phyloP scores from a whole-genome alignment of 1,140 invertebrate species.

The Pogonomyrmex californicus region DNA sequence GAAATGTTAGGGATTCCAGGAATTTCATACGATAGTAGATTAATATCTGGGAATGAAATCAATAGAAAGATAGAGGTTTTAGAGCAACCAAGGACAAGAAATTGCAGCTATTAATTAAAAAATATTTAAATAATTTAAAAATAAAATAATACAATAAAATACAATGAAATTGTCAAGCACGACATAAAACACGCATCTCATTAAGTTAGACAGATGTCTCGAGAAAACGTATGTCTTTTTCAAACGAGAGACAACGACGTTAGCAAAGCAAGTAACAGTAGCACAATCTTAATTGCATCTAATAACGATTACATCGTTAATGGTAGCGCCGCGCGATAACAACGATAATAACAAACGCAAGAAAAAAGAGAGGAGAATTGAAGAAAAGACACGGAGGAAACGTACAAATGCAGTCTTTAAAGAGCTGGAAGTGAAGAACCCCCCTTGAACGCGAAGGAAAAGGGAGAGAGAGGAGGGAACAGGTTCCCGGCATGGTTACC shows the following conservation, averaged over 20 bases:
- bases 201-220: neutral
- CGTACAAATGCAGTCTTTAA: constrained; percentile 77
- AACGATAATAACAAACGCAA: constrained; percentile 46
- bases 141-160: neutral
- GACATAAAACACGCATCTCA: neutral
- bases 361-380: constrained; percentile 45
- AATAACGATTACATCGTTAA: constrained; percentile 45
- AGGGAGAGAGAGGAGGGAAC: constrained; percentile 78
- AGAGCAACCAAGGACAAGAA: neutral
- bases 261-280: constrained; percentile 2
- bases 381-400: constrained; percentile 60
- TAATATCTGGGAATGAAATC: neutral
- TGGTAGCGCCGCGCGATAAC: constrained; percentile 39
- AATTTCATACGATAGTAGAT: too few relatives aligned
- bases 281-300: constrained; percentile 49
- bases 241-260: constrained; percentile 25
- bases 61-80: neutral
- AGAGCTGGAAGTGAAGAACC: constrained; percentile 73
- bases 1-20: neutral
- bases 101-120: neutral
- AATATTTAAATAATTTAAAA: neutral
- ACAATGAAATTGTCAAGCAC: neutral
- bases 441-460: constrained; percentile 37
- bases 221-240: neutral
- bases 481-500: constrained; percentile 86